Conservation (phyloP, 2,888 invertebrate genomes). For the Pardosa pseudoannulata region DNA sequence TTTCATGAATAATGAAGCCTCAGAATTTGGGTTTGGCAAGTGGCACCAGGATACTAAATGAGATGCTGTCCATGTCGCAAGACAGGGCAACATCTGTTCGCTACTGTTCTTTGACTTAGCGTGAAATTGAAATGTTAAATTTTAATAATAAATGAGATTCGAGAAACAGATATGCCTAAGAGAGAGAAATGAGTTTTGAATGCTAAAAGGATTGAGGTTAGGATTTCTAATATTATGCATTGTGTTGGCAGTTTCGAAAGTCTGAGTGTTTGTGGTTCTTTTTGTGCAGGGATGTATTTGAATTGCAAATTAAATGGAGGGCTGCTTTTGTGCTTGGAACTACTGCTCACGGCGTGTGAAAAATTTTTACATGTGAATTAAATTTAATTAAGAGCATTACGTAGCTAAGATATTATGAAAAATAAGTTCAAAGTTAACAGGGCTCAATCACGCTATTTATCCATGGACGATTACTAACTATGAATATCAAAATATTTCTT, state of each 20-base stretch:
- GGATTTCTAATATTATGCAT: not conserved
- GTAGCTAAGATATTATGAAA: too few relatives aligned
- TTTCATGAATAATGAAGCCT: not conserved
- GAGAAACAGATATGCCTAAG: not conserved
- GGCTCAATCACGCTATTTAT: too few relatives aligned
- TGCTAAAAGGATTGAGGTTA: not conserved
- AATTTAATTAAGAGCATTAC: too few relatives aligned
- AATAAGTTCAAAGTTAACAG: too few relatives aligned
- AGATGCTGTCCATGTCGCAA: not conserved
- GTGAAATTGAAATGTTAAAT: not conserved
- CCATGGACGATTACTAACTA: too few relatives aligned
- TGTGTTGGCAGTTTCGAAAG: not conserved
- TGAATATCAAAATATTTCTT: too few relatives aligned
- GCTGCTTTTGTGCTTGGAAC: too few relatives aligned
- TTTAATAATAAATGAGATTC: slow-evolving; percentile 1
- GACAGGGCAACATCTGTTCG: not conserved
- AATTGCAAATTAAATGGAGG: not conserved
- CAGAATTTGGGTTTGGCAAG: not conserved
- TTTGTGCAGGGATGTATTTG: not conserved
- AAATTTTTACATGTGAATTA: too few relatives aligned
- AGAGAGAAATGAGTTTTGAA: not conserved
- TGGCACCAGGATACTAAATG: not conserved
- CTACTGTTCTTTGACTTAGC: not conserved
- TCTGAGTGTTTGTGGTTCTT: not conserved
- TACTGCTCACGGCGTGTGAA: too few relatives aligned